Percentiles rank a stretch among this genome's conserved stretches.
Evolutionary conservation across 2,113 vertebrate genomes (phyloP).

Genomic region (Podarcis muralis): DNA sequence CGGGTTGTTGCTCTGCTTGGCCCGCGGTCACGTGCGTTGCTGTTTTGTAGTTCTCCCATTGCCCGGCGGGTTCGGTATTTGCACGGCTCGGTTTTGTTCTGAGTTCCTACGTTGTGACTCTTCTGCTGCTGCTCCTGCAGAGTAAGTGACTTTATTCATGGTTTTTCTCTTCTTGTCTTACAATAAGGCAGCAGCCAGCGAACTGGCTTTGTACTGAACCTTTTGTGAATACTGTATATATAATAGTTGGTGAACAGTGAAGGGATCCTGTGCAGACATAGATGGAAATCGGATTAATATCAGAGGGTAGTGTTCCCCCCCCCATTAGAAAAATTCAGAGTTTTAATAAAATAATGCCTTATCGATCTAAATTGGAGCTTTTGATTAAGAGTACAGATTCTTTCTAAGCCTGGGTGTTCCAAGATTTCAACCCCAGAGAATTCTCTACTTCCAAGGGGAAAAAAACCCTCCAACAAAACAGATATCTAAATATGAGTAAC

Average conservation of each 20-base stretch:
- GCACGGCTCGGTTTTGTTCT: background rate
- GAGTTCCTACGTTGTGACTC: background rate
- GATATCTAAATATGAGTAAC: background rate
- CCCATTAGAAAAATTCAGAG: background rate
- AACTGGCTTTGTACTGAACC: background rate
- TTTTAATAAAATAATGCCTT: background rate
- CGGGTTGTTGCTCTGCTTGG: background rate
- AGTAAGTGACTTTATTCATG: background rate
- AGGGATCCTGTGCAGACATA: too few species aligned
- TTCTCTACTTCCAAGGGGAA: background rate
- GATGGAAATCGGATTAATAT: background rate
- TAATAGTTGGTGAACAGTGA: background rate
- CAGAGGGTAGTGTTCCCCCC: too few species aligned
- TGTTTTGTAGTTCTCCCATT: background rate
- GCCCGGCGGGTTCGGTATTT: background rate
- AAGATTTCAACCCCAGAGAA: too few species aligned
- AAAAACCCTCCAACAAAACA: background rate
- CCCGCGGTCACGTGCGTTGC: conserved; percentile 43
- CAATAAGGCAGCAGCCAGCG: background rate
- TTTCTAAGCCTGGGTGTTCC: background rate
- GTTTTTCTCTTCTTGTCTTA: background rate
- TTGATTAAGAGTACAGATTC: background rate
- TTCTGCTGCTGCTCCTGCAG: background rate
- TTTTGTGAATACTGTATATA: background rate
- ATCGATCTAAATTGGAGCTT: background rate